Conservation (phyloP, 53 echinoderm and acorn worm species). For the Temnopleurus reevesii region DNA sequence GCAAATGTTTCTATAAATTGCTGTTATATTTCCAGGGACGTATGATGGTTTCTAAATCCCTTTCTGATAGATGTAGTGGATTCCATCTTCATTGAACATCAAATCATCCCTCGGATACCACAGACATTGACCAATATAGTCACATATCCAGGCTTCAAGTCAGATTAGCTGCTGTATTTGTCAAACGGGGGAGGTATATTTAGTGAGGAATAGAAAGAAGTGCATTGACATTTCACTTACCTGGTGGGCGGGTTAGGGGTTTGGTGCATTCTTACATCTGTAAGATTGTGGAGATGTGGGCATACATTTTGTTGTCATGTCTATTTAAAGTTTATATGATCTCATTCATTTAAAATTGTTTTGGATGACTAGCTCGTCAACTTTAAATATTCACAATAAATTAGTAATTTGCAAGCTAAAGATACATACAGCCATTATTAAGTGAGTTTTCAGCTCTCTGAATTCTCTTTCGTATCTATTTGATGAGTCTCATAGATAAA, state of each 20-base stretch:
- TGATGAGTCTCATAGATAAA: background rate
- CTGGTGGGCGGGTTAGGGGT: background rate
- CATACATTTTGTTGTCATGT: background rate
- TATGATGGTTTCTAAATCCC: background rate
- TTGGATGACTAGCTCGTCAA: too few species aligned
- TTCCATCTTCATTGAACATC: background rate
- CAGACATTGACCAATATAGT: constrained; percentile 10
- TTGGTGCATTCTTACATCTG: background rate
- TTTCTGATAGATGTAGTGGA: background rate
- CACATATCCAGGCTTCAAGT: constrained; percentile 15
- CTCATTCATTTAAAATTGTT: too few species aligned
- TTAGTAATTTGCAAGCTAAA: too few species aligned
- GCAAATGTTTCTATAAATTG: background rate
- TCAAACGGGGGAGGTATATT: constrained; percentile 41
- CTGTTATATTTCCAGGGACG: background rate
- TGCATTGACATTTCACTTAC: constrained; percentile 19
- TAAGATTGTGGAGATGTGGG: background rate
- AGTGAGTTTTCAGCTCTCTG: too few species aligned
- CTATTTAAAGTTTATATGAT: too few species aligned
- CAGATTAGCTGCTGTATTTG: constrained; percentile 24
- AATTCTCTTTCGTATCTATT: too few species aligned
- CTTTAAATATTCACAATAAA: too few species aligned
- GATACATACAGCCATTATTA: too few species aligned
- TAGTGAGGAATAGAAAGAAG: background rate
- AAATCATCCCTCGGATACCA: background rate